phyloP scores from a whole-genome alignment of 2,888 invertebrate genomes.

The Alsophila aescularia region DNA sequence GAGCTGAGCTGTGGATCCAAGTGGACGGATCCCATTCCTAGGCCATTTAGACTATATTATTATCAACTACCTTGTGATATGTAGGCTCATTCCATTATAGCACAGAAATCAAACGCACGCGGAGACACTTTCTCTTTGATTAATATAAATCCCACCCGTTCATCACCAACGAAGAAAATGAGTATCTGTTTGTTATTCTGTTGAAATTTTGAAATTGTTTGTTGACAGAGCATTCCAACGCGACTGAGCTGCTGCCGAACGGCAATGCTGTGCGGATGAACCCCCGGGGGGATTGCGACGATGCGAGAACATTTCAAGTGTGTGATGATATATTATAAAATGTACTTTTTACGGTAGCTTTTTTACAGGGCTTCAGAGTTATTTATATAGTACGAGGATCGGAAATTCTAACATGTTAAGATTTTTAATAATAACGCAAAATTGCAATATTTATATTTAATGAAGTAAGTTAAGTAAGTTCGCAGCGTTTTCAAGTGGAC shows the following conservation, averaged over 20 bases:
- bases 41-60: no score
- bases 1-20: no score
- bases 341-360: slow-evolving; percentile 23
- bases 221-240: slow-evolving; percentile 65
- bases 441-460: no score
- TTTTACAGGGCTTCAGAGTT: slow-evolving; percentile 22
- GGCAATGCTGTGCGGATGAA: slow-evolving; percentile 64
- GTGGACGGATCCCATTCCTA: no score
- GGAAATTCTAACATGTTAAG: background rate
- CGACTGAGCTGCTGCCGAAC: slow-evolving; percentile 61
- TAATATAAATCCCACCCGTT: background rate
- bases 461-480: no score
- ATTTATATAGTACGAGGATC: background rate
- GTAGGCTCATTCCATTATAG: background rate
- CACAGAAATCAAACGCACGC: background rate
- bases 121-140: background rate
- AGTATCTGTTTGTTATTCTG: no score
- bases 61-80: background rate
- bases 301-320: slow-evolving; percentile 46
- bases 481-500: no score
- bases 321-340: slow-evolving; percentile 65
- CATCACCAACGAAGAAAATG: background rate
- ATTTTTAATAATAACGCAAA: no score
- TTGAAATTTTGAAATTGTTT: slow-evolving; percentile 21
- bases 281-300: slow-evolving; percentile 54